Percentiles rank a stretch among this genome's conserved stretches.
phyloP scores from a whole-genome alignment of 2,888 invertebrate species.

The Volucella inflata region DNA sequence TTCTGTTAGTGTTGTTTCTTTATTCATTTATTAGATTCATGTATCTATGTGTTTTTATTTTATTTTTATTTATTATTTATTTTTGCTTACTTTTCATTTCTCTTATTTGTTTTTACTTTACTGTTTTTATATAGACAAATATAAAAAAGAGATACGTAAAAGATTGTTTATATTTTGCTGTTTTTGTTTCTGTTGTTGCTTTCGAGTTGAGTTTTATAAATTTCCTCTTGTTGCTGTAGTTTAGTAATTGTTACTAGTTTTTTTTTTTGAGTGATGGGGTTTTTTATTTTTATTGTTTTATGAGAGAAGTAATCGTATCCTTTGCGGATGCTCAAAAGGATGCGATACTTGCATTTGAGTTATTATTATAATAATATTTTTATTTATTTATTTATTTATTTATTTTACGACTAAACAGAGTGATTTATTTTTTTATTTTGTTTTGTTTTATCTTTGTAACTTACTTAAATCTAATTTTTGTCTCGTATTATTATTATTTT shows the following conservation, averaged over 20 bases:
- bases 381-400: constrained; percentile 16
- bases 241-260: constrained; percentile 28
- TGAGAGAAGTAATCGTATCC: constrained; percentile 56
- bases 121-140: constrained; percentile 77
- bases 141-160: constrained; percentile 74
- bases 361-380: constrained; percentile 37
- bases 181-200: constrained; percentile 38
- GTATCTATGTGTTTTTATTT: constrained; percentile 66
- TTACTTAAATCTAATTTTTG: constrained; percentile 78
- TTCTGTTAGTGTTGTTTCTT: constrained; percentile 73
- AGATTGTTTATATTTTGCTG: constrained; percentile 48
- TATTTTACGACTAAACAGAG: constrained; percentile 70
- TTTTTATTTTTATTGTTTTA: constrained; percentile 30
- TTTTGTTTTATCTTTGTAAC: constrained; percentile 50
- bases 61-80: constrained; percentile 49
- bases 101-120: constrained; percentile 62
- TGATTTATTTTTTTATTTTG: constrained; percentile 32
- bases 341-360: constrained; percentile 55
- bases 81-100: constrained; percentile 51
- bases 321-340: constrained; percentile 69
- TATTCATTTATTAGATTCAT: constrained; percentile 55
- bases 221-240: constrained; percentile 57
- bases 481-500: constrained; percentile 48
- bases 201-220: constrained; percentile 59
- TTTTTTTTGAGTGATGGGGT: too few relatives aligned